These are phyloP conservation scores for Theodoxus fluviatilis DNA, from an alignment of 2,888 invertebrate species.

Conservation along the genomic window DNA sequence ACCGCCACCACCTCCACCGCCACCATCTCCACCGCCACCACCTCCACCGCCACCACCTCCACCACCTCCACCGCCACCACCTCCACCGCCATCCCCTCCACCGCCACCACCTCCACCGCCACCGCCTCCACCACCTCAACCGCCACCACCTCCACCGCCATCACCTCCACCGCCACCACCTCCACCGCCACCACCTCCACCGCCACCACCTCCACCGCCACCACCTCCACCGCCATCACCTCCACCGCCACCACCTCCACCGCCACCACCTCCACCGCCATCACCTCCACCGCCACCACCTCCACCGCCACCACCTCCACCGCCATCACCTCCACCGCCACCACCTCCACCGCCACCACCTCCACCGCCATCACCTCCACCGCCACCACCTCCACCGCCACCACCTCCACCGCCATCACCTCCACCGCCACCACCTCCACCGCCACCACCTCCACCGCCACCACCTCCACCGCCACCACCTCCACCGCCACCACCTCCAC, in stretches of 20 bases:
- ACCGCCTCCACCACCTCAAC: background rate
- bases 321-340: too few relatives aligned
- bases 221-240: background rate
- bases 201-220: conserved; percentile 18
- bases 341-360: too few relatives aligned
- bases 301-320: conserved; percentile 13
- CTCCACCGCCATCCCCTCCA: conserved; percentile 17
- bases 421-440: too few relatives aligned
- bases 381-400: too few relatives aligned
- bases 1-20: conserved; percentile 3
- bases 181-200: background rate
- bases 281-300: background rate
- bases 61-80: background rate
- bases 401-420: too few relatives aligned
- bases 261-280: background rate
- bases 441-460: too few relatives aligned
- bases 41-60: background rate
- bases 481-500: too few relatives aligned
- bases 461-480: too few relatives aligned
- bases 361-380: too few relatives aligned
- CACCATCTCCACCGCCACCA: background rate
- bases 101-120: conserved; percentile 6
- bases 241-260: too few relatives aligned
- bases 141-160: conserved; percentile 9
- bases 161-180: background rate